These are phyloP conservation scores for Microplitis manilae DNA, from an alignment of 2,888 invertebrate species.

Conservation along the genomic window DNA sequence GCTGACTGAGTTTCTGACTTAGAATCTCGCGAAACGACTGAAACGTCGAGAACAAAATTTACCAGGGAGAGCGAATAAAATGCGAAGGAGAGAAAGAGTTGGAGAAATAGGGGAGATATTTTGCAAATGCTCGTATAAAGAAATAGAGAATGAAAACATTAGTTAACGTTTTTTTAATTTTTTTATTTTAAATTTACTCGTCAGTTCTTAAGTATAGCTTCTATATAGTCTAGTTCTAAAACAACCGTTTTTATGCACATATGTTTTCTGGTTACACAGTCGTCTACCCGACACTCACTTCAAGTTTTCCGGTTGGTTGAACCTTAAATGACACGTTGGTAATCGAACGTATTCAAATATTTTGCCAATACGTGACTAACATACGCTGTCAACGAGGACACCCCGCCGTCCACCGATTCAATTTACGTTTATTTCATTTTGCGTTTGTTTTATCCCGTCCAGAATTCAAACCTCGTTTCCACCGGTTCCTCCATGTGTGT, in stretches of 20 bases:
- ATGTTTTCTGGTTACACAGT: neutral
- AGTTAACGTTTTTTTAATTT: neutral
- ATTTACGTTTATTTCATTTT: constrained; percentile 44
- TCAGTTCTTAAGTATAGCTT: neutral
- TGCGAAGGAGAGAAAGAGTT: neutral
- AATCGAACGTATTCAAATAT: constrained; percentile 58
- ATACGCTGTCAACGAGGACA: constrained; percentile 34
- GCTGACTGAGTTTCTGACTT: constrained; percentile 52
- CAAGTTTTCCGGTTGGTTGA: constrained; percentile 49
- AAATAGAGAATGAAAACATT: neutral
- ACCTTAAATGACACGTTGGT: constrained; percentile 52
- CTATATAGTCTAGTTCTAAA: neutral
- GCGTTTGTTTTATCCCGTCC: constrained; percentile 44
- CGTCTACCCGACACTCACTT: neutral
- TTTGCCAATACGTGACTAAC: constrained; percentile 54
- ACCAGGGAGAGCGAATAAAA: constrained; percentile 13
- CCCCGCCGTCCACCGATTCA: constrained; percentile 26
- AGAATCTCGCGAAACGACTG: constrained; percentile 51
- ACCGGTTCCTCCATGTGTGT: constrained; percentile 1
- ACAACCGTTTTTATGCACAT: neutral
- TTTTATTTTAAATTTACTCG: neutral
- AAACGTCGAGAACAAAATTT: constrained; percentile 51
- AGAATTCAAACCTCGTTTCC: constrained; percentile 40
- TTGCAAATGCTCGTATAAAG: neutral
- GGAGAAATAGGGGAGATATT: neutral